Evolutionary conservation across 1,140 invertebrate species (phyloP), one percentile per base, ranked within the genome.

Genomic region (Brachionus angularis): DNA sequence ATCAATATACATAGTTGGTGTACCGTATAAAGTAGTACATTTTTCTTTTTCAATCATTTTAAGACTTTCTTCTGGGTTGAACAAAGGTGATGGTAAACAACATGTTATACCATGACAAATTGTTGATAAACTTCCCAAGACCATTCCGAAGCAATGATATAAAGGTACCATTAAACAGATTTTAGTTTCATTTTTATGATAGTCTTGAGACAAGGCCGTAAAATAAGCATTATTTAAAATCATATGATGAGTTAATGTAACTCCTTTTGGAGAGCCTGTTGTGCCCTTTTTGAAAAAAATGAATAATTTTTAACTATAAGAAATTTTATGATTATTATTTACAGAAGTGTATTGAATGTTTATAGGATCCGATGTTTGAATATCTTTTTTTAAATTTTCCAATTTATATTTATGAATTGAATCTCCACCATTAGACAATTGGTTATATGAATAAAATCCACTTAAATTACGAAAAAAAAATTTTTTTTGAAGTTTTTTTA

Each of bases 1-100:
- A 79, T 96, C 92, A 69, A 96, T 88, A 78, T 90, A 93, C 94
- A 98, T 98, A 0, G 94, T 97, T 2, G 95, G 95, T 0, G 94
- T 96, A 14, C 94, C 94, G 76, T 52, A 71, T 16, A 71, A 29
- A 71, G 29, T 53, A 23, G 67, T 71, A 27, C 67, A 71, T 23
- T 31, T 71, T 89, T 91, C 1, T 82, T 61, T 55, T 16, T 31
- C 34, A 34, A 55, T 55, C n/a, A 31, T 29, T 14, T 52, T 12
- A 21, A 64, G 8, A 61, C 36, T 72, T 34, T 50, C 47, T 18
- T 33, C 55, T n/a, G 44, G 23, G 18, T 52, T 27, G 29, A 29
- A 53, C 12, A 23, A 21, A 44, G 34, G 50, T 44, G 42, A 61
- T 5, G 62, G 58, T 29, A 71, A 39, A 25, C 49, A 16, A 70